phyloP scores from a whole-genome alignment of 2,888 invertebrate genomes.

The Aricia artaxerxes region DNA sequence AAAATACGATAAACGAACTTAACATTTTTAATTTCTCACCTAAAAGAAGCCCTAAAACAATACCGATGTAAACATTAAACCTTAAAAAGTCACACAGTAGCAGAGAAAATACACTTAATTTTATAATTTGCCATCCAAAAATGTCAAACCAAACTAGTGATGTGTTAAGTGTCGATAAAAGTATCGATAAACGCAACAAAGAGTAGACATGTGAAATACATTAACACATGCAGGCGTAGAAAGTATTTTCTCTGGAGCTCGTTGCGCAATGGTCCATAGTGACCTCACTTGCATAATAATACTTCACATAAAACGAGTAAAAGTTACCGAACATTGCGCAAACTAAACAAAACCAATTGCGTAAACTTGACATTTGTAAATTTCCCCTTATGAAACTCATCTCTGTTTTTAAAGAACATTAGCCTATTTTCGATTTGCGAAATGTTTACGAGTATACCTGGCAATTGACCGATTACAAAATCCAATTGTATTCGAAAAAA shows the following conservation, averaged over 20 bases:
- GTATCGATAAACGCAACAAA: constrained; percentile 13
- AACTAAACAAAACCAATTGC: constrained; percentile 63
- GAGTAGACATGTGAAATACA: constrained; percentile 28
- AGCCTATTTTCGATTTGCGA: constrained; percentile 28
- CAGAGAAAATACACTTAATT: not conserved
- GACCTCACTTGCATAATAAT: constrained; percentile 74
- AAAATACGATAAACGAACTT: constrained; percentile 63
- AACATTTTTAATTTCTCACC: constrained; percentile 19
- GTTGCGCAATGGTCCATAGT: constrained; percentile 61
- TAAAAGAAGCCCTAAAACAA: not conserved
- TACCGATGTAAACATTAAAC: not conserved
- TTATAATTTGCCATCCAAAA: not conserved
- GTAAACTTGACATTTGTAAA: constrained; percentile 65
- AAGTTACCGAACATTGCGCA: constrained; percentile 66
- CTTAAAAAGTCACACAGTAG: not conserved
- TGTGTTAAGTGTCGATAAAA: constrained; percentile 21
- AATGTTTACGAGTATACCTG: constrained; percentile 3
- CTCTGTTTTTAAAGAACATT: constrained; percentile 28
- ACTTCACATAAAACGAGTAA: constrained; percentile 59
- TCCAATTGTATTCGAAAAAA: not conserved
- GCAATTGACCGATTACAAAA: constrained; percentile 3
- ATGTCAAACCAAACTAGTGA: not conserved
- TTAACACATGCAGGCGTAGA: constrained; percentile 47
- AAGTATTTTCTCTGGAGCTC: constrained; percentile 67
- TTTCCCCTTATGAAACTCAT: constrained; percentile 41